Evolutionary conservation across 2,113 vertebrate genomes (phyloP).

Genomic region (Ochotona princeps): DNA sequence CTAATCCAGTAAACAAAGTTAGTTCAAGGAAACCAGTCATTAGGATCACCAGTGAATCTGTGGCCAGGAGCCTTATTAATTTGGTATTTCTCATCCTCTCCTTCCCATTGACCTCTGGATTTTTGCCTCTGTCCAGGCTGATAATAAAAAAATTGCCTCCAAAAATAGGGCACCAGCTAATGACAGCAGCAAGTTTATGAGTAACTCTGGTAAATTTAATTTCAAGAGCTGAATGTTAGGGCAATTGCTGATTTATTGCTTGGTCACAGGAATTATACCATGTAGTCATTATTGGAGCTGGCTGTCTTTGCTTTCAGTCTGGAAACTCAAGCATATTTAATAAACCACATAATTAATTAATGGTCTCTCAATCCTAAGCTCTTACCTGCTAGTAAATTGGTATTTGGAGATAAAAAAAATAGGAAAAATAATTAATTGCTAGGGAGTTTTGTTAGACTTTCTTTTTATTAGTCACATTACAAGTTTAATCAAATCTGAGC

Average conservation of each 20-base stretch:
- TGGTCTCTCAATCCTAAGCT: not conserved
- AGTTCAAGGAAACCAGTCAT: not conserved
- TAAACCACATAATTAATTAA: not conserved
- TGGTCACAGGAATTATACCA: not conserved
- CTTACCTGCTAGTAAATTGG: conserved; percentile 1
- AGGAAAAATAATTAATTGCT: not conserved
- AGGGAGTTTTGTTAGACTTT: not conserved
- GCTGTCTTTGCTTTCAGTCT: conserved; percentile 42
- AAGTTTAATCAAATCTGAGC: not conserved
- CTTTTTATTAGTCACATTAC: conserved; percentile 10
- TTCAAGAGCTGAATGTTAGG: not conserved
- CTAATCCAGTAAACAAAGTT: not conserved
- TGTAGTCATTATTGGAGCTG: not conserved
- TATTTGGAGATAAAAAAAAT: not conserved
- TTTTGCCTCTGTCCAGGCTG: conserved; percentile 9
- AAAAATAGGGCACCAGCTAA: conserved; percentile 22
- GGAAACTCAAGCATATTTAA: conserved; percentile 24
- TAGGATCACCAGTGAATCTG: not conserved
- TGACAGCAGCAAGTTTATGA: conserved; percentile 10
- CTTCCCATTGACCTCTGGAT: conserved; percentile 1
- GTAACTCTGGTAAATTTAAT: conserved; percentile 3
- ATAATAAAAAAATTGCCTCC: conserved; percentile 2
- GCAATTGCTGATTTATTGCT: conserved; percentile 50
- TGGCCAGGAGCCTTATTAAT: conserved; percentile 26
- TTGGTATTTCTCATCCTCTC: not conserved